A percentile compares a stretch with the other conserved stretches of the same genome.
Conservation (phyloP, 2,113 vertebrate species). For the Laticauda colubrina region DNA sequence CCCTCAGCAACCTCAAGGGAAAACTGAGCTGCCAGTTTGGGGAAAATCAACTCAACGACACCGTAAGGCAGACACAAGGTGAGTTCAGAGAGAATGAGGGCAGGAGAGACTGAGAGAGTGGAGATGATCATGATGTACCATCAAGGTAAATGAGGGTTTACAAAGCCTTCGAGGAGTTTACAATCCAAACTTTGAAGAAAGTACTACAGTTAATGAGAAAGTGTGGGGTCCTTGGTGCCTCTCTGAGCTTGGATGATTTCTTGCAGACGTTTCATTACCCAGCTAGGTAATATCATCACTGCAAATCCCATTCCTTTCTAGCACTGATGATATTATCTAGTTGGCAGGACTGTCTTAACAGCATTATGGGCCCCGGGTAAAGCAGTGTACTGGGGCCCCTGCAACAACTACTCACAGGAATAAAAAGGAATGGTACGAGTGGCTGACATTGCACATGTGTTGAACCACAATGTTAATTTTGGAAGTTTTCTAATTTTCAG, state of each 20-base stretch:
- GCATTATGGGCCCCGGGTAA: too few relatives aligned
- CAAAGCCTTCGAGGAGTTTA: background rate
- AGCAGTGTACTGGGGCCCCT: too few relatives aligned
- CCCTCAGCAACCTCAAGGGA: background rate
- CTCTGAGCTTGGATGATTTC: background rate
- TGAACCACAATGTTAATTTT: too few relatives aligned
- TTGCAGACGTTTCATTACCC: background rate
- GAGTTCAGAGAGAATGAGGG: background rate
- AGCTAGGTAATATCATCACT: background rate
- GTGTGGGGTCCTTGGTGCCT: background rate
- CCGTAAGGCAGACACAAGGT: background rate
- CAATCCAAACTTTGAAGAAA: background rate
- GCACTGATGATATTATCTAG: too few relatives aligned
- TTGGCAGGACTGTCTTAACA: too few relatives aligned
- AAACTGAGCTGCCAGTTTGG: constrained; percentile 7
- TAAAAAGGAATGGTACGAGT: too few relatives aligned
- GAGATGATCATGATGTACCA: background rate
- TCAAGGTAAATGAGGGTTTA: background rate
- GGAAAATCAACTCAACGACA: background rate
- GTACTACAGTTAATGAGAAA: background rate
- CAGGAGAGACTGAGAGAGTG: background rate
- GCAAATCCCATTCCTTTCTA: background rate
- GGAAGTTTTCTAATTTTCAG: too few relatives aligned
- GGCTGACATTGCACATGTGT: too few relatives aligned
- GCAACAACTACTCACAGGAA: too few relatives aligned